phyloP scores from a whole-genome alignment of 2,113 vertebrate species.

The Pelecanoides urinatrix region DNA sequence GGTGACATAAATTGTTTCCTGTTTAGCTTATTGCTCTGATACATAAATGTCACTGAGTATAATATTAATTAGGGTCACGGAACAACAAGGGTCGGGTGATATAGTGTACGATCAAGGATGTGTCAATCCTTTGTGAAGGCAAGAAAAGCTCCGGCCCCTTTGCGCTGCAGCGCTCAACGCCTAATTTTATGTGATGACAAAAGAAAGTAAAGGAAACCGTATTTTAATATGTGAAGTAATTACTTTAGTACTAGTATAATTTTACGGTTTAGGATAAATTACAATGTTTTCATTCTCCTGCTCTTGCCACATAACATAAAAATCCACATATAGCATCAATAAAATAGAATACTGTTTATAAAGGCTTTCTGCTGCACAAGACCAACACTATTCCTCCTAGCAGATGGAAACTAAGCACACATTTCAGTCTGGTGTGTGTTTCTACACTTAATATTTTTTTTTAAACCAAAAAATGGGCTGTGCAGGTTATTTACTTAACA shows the following conservation, averaged over 20 bases:
- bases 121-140: conserved; percentile 71
- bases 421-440: conserved; percentile 69
- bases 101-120: conserved; percentile 72
- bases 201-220: conserved; percentile 37
- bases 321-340: conserved; percentile 62
- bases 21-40: conserved; percentile 93
- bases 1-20: conserved; percentile 99
- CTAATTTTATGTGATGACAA: conserved; percentile 45
- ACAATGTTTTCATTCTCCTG: conserved; percentile 40
- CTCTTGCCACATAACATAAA: conserved; percentile 60
- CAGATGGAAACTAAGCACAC: conserved; percentile 61
- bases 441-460: conserved; percentile 71
- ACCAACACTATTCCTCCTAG: conserved; percentile 62
- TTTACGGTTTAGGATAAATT: conserved; percentile 40
- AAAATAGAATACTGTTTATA: conserved; percentile 74
- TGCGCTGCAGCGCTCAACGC: background rate
- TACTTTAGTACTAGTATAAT: conserved; percentile 59
- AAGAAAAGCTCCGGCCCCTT: background rate
- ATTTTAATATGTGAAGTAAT: conserved; percentile 55
- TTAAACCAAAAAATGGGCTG: conserved; percentile 60
- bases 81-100: conserved; percentile 86
- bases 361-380: conserved; percentile 67
- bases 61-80: conserved; percentile 91
- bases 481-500: conserved; percentile 77
- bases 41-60: conserved; percentile 90